Conservation (phyloP, 1,140 invertebrate species). For the Anastatus disparis region DNA sequence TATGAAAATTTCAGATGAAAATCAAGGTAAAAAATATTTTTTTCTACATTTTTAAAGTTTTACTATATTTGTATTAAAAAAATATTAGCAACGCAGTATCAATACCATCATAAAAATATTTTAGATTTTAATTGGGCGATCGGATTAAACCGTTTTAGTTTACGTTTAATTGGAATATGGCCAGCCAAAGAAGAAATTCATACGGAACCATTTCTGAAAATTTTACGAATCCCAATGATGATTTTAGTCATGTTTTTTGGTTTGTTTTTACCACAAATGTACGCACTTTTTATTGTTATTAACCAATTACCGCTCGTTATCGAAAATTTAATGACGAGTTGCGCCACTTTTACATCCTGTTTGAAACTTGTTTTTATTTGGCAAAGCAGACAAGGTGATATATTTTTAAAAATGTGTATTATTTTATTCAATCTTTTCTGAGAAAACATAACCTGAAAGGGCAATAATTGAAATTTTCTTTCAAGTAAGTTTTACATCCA, state of each 20-base stretch:
- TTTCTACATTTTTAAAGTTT: too few species aligned
- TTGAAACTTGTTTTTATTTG: slow-evolving; percentile 16
- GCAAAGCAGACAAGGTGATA: not conserved
- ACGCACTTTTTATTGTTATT: not conserved
- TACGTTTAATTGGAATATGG: slow-evolving; percentile 9
- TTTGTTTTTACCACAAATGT: slow-evolving; percentile 12
- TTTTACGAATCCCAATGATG: not conserved
- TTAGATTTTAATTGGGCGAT: slow-evolving; percentile 1
- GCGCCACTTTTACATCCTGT: not conserved
- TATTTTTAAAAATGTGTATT: not conserved
- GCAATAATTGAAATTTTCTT: not conserved
- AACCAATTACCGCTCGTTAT: slow-evolving; percentile 2
- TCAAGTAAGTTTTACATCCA: slow-evolving; percentile 1
- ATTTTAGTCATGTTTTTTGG: not conserved
- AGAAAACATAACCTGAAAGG: not conserved
- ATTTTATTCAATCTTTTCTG: too few species aligned
- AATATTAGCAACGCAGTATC: too few species aligned
- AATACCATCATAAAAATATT: too few species aligned
- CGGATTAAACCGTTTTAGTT: not conserved
- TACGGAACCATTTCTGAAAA: not conserved
- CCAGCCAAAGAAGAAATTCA: not conserved
- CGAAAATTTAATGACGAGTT: slow-evolving; percentile 11
- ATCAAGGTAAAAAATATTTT: too few species aligned
- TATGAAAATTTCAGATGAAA: too few species aligned
- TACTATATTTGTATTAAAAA: too few species aligned